Evolutionary conservation across 1,140 invertebrate species (phyloP), one percentile per base, ranked within the genome.

Genomic region (Bombus polaris): DNA sequence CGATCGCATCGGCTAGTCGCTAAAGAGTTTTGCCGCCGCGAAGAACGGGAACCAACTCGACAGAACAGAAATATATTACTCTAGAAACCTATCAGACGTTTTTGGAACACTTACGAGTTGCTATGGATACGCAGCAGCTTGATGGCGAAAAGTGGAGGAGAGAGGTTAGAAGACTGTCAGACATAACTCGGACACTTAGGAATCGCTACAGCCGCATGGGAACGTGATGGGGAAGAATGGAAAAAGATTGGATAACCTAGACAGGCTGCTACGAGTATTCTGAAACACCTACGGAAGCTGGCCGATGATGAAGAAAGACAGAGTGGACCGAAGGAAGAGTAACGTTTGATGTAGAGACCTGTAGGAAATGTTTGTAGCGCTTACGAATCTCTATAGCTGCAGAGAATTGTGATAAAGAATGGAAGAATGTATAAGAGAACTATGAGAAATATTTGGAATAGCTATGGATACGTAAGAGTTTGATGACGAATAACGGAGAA

Each of bases 1-100:
- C 87, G 90, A 92, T 92, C 89, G 85, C 87, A 72, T 85, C 90
- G 84, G 87, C 85, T 90, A 89, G 88, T 89, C 83, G 89, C 81
- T 87, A 87, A 90, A 89, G 88, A 87, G 89, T 79, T 71, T 71
- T 71, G 83, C 77, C 88, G 85, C 73, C 85, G 25, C 39, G 39
- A 42, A 77, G 35, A 77, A 62, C 75, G 37, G 53, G 59, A 35
- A 35, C 65, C n/a, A 35, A 15, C 32, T 66, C 32, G 32, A 35
- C 65, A 66, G n/a, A 66, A 32, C 2, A 62, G 28, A 62, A 13
- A 62, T n/a, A 62, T 62, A n/a, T 62, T 62, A n/a, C 59, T 62
- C 12, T n/a, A n/a, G 28, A 13, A n/a, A 28, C 59, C 22, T n/a
- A n/a, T 62, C 57, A 28, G 57, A 59, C 57, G 57, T 59, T 59